Base-by-base conservation (phyloP, 35 echinoderm and acorn worm species). In the Ptychodera flava region DNA sequence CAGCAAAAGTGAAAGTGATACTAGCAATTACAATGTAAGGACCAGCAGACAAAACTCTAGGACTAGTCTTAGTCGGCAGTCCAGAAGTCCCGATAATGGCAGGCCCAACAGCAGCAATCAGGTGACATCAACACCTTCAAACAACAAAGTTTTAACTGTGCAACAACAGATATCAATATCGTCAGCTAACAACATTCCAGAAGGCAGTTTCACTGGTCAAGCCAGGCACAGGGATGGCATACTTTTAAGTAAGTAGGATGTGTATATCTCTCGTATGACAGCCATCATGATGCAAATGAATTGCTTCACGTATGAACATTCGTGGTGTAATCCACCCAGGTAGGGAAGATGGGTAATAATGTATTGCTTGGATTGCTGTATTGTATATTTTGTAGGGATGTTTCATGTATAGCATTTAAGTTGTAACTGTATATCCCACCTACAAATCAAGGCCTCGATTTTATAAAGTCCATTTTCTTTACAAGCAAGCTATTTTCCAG, bases 151-250 rank as follows among this genome's bases (percentile, higher is more conserved):
- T 12, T 22, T 64, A 22, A 64, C 45, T 12, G 15, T 90, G 28
- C 82, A 87, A 27, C n/a, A 90, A 36, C 92, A 91, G 38, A 64
- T 87, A 35, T 98, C 95, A 15, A 85, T 82, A 30, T 79, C 84
- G 1, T 92, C 94, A n/a, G 35, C 79, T 15, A 84, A 80, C 34
- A 32, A 92, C 0, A 89, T 99, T 85, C 96, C 96, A 31, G 96
- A 99, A 76, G 96, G 96, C 31, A 91, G 96, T 33, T 99, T 90
- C 81, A 84, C 81, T 30, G 94, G 94, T 15, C 85, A 93, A 53
- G 91, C 88, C 16, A 92, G 78, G 83, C 94, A 97, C 80, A 90
- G 83, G 84, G 96, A 99, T 90, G 96, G 96, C 31, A 92, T 89
- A 29, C 84, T 79, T 37, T 84, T 99, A 80, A 92, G 96, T 99